These are phyloP conservation scores for Mellilla xanthometata DNA, from an alignment of 2,888 invertebrate species.

Conservation along the genomic window DNA sequence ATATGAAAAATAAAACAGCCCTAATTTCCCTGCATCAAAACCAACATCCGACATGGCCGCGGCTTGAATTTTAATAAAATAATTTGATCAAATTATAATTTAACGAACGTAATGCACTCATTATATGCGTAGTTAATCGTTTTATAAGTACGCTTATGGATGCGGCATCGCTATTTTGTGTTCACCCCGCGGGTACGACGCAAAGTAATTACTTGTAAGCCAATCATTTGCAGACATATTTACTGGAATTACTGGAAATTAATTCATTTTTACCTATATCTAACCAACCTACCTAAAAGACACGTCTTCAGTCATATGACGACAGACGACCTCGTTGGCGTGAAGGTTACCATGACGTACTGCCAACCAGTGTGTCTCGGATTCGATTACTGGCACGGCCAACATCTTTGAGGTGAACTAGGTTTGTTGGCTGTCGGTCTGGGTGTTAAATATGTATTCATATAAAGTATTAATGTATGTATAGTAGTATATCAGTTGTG, in stretches of 20 bases:
- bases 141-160: conserved; percentile 51
- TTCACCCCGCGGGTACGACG: conserved; percentile 13
- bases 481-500: too few species aligned
- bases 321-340: too few species aligned
- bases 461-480: too few species aligned
- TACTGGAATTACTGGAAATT: neutral
- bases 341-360: too few species aligned
- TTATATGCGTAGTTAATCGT: conserved; percentile 40
- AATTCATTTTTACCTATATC: neutral
- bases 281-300: too few species aligned
- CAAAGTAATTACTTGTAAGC: conserved; percentile 6
- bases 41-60: neutral
- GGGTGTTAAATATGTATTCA: too few species aligned
- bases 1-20: too few species aligned
- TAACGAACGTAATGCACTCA: conserved; percentile 9
- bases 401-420: too few species aligned
- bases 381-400: too few species aligned
- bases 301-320: too few species aligned
- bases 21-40: neutral
- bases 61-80: conserved; percentile 8
- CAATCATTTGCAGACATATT: conserved; percentile 1
- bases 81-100: conserved; percentile 11
- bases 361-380: too few species aligned
- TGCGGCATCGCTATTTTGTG: conserved; percentile 40
- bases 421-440: too few species aligned